phyloP scores from a whole-genome alignment of 2,797 vertebrate species.

The Adelosebastes latens region DNA sequence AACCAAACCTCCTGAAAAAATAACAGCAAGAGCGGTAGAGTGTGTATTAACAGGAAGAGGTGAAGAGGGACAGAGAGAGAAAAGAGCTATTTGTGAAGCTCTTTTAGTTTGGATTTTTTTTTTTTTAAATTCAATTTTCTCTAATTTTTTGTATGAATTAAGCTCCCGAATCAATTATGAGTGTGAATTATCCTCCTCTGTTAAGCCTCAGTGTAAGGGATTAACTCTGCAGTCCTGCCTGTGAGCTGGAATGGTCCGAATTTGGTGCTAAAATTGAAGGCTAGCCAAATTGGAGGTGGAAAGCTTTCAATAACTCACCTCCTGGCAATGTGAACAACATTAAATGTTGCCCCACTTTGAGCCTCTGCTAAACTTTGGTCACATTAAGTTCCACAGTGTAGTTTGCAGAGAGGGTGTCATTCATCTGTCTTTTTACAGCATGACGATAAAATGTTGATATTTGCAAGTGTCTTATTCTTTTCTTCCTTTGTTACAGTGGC shows the following conservation, averaged over 20 bases:
- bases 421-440: neutral
- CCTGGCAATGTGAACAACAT: neutral
- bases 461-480: neutral
- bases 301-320: neutral
- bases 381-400: neutral
- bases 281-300: neutral
- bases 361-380: neutral
- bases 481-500: neutral
- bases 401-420: neutral
- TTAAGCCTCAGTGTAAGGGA: slow-evolving; percentile 44
- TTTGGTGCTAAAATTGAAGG: slow-evolving; percentile 1
- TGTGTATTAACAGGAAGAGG: neutral
- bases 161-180: slow-evolving; percentile 52
- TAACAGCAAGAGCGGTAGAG: neutral
- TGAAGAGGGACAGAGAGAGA: neutral
- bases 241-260: neutral
- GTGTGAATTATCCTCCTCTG: slow-evolving; percentile 44
- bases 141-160: slow-evolving; percentile 45
- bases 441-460: neutral
- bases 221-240: slow-evolving; percentile 36
- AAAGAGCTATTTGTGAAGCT: slow-evolving; percentile 2
- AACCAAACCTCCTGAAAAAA: neutral
- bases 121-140: slow-evolving; percentile 29
- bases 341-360: neutral
- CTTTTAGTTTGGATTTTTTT: slow-evolving; percentile 3